Evolutionary conservation across 2,888 invertebrate genomes (phyloP), one percentile per base, ranked within the genome.

Genomic region (Pollenia griseotomentosa): DNA sequence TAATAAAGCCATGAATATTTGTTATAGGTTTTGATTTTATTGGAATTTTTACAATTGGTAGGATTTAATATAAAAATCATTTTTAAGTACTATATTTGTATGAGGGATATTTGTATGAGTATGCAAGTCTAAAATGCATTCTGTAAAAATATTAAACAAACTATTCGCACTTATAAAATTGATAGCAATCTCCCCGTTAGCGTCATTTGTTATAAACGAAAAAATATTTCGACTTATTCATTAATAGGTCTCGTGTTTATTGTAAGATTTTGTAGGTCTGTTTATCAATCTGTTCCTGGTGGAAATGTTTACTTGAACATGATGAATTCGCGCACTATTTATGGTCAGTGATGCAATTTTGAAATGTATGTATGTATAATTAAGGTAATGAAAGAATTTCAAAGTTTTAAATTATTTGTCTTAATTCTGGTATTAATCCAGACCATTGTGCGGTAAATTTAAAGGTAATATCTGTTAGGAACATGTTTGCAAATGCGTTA

Each of bases 221-320:
- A 16, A 33, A 14, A 46, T 23, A 9, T 71, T 19, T 11, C 14
- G 46, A 44, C n/a, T 70, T 51, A 42, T 71, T 55, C 42, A 55
- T 71, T 11, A 16, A 12, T n/a, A 12, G 16, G 55, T 73, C 73
- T 73, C 73, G 73, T 73, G 46, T 46, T 66, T 57, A 57, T 19
- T 57, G 11, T 4, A 57, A 57, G 12, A 11, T 23, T 55, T 57
- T 11, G 33, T 33, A 33, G 33, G 33, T 6, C 23, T 57, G n/a
- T 61, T 48, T 48, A 14, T 48, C 46, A 23, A 23, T 46, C 23
- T 33, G 14, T 66, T 48, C 23, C 2, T 23, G 11, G 11, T 48
- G 48, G 12, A 48, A 66, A 9, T 66, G 11, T 14, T 42, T 61
- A 61, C 33, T 40, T 61, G 33, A 8, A 33, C 61, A 46, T 46